Base-by-base conservation (phyloP, 2,888 invertebrate genomes). In the Xestia c-nigrum region DNA sequence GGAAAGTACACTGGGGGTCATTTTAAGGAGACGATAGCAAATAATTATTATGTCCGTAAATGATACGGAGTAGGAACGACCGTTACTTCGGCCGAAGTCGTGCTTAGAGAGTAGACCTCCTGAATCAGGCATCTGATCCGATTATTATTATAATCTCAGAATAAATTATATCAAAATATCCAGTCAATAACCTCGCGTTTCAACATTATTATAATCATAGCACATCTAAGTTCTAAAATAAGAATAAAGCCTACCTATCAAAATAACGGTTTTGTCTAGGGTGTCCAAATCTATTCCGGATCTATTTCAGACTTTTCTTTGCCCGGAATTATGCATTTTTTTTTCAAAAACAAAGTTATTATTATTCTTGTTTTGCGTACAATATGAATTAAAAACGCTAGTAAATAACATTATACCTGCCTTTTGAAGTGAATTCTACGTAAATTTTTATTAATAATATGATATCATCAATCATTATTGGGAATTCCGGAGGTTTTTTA, bases 261-360 rank as follows among this genome's bases (percentile, higher is more conserved):
- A 61, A 61, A 64, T n/a, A 64, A 64, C 64, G 64, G 64, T 64
- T 38, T 61, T 10, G 19, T 1, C 38, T 61, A 61, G 61, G 61
- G 61, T 61, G 16, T 5, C 19, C 59, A 61, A 4, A 61, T n/a
- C 52, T 21, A 9, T n/a, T 59, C 24, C 57, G 59, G 59, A 16
- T 5, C 31, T 0, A 24, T 31, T 16, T 7, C 16, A 7, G 1
- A 59, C 3, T 61, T 61, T 59, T 59, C 59, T 59, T 31, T 19
- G 31, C 4, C 19, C 19, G 4, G 7, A 59, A 31, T 31, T 31
- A 9, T 19, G 59, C 16, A 19, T 50, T 19, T 43, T 43, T 50
- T 47, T 47, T 14, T 16, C 14, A 47, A 47, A n/a, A n/a, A n/a
- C n/a, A n/a, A n/a, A 1, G 47, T 0, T 47, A 5, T 47, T 1